Conservation (phyloP, 1,140 invertebrate genomes). For the Penaeus vannamei region DNA sequence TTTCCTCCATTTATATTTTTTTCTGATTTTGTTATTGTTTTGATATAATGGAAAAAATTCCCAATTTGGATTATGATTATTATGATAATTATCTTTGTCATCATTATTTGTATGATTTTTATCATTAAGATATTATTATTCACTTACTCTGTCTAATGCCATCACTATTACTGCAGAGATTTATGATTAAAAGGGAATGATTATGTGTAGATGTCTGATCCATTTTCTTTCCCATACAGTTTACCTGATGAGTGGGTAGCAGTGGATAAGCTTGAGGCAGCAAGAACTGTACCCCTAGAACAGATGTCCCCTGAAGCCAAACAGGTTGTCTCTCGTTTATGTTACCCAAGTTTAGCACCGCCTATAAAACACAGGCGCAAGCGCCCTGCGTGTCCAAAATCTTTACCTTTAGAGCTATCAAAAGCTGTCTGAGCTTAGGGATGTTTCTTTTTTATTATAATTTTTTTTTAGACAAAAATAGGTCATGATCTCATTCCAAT, state of each 20-base stretch:
- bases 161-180: too few relatives aligned
- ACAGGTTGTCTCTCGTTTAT: constrained; percentile 49
- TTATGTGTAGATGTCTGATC: too few relatives aligned
- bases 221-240: constrained; percentile 69
- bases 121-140: too few relatives aligned
- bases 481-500: constrained; percentile 65
- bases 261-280: constrained; percentile 75
- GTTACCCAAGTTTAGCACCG: constrained; percentile 44
- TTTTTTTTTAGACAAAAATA: constrained; percentile 60
- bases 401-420: constrained; percentile 57
- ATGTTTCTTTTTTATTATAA: constrained; percentile 36
- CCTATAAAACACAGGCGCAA: constrained; percentile 63
- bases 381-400: constrained; percentile 54
- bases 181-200: too few relatives aligned
- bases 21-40: background rate
- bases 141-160: too few relatives aligned
- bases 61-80: too few relatives aligned
- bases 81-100: too few relatives aligned
- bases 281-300: constrained; percentile 75
- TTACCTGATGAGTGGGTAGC: constrained; percentile 78
- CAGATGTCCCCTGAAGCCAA: constrained; percentile 71
- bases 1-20: background rate
- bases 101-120: too few relatives aligned
- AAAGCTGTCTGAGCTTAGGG: constrained; percentile 59
- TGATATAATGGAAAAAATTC: background rate